Evolutionary conservation across 2,797 vertebrate genomes (phyloP).

Genomic region (Poecilia wingei): DNA sequence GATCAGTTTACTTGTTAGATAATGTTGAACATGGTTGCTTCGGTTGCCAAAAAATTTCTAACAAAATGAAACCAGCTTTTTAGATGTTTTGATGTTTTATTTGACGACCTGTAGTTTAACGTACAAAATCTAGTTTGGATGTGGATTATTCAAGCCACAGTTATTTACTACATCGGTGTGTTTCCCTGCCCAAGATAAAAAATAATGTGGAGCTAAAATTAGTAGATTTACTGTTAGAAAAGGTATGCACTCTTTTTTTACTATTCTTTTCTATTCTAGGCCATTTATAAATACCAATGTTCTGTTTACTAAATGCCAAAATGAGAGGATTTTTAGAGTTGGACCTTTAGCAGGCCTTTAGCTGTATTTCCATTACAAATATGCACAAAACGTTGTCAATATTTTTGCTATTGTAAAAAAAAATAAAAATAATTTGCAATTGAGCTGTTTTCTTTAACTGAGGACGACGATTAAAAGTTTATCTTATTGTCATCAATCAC

Average conservation of each 20-base stretch:
- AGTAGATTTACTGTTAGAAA: not conserved
- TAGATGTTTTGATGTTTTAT: not conserved
- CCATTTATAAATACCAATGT: not conserved
- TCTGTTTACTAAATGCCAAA: not conserved
- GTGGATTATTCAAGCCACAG: not conserved
- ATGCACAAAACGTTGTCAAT: too few relatives aligned
- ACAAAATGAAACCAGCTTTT: not conserved
- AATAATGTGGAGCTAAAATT: not conserved
- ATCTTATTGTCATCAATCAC: not conserved
- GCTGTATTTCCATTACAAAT: too few relatives aligned
- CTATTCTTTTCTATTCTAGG: not conserved
- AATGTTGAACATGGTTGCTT: not conserved
- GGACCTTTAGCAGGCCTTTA: too few relatives aligned
- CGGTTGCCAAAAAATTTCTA: not conserved
- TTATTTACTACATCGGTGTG: not conserved
- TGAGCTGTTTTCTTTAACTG: too few relatives aligned
- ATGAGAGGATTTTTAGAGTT: not conserved
- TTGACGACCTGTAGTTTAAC: not conserved
- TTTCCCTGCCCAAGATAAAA: not conserved
- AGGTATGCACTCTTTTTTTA: not conserved
- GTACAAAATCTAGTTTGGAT: not conserved
- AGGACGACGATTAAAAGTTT: not conserved
- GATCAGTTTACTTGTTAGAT: constrained; percentile 1
- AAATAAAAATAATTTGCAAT: too few relatives aligned
- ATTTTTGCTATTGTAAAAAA: too few relatives aligned